Evolutionary conservation across 2,797 vertebrate species (phyloP), one percentile per base, ranked within the genome.

Genomic region (Lutjanus argentimaculatus): DNA sequence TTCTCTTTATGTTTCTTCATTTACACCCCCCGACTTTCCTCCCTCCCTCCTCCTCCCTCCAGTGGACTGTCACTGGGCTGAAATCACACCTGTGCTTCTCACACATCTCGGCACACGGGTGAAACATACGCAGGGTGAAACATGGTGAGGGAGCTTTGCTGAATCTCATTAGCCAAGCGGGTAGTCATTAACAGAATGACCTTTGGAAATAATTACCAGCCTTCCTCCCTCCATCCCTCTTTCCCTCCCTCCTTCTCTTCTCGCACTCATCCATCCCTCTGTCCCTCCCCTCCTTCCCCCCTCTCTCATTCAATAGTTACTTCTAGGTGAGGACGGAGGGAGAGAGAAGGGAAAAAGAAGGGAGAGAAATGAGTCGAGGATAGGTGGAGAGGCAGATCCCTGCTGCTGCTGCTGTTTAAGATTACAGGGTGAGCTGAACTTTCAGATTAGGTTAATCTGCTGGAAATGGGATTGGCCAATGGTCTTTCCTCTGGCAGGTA

Each of bases 151-250:
- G 93, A 95, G 95, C 95, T 95, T 97, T 97, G 96, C 91, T 96
- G 96, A 98, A 98, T 97, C 97, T 97, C 97, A 98, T 99, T 99
- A 98, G 97, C 96, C 94, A 96, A 96, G 95, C 95, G 97, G 96
- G 93, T 97, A 98, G 95, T 98, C 96, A 97, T 99, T 98, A 99
- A 97, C 97, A 97, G 96, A 95, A 94, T 97, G 97, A 98, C 97
- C 97, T 99, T 97, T 98, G 96, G 95, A 98, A 97, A 98, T 98
- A 98, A 98, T 97, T 98, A 98, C 97, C 96, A 97, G 95, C 94
- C 94, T 95, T 94, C 94, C 89, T 90, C 86, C 90, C 84, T 93
- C 87, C 85, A 89, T 90, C 89, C 82, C 87, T 90, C 91, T 88
- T 94, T 86, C 85, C 82, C 91, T 92, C 89, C 86, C 89, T 88